A percentile compares a stretch with the other conserved stretches of the same genome.
Conservation (phyloP, 2,113 vertebrate genomes). For the Rhipidura dahli region DNA sequence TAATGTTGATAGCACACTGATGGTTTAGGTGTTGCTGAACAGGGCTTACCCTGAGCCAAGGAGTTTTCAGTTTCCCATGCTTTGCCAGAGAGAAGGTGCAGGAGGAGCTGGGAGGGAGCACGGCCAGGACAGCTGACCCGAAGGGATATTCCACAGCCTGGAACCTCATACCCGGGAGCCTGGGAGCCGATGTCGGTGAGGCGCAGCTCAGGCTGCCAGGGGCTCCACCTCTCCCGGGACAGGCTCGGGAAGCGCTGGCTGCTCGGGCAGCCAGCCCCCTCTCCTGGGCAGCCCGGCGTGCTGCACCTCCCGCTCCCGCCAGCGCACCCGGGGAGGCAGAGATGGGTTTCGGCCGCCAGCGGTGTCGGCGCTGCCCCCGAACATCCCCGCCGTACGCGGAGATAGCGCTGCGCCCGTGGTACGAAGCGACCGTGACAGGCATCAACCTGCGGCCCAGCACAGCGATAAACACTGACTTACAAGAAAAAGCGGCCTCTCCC, state of each 20-base stretch:
- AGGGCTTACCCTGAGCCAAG: background rate
- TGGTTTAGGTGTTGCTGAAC: background rate
- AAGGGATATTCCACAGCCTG: rapidly evolving
- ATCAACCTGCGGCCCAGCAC: background rate
- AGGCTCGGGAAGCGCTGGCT: too few relatives aligned
- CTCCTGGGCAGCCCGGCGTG: background rate
- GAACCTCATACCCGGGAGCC: rapidly evolving
- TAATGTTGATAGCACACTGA: background rate
- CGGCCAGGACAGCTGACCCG: background rate
- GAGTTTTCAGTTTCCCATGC: background rate
- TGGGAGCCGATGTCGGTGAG: background rate
- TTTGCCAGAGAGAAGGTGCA: background rate
- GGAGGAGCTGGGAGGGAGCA: background rate
- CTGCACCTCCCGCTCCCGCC: background rate
- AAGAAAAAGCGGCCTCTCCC: background rate
- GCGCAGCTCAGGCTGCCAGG: too few relatives aligned
- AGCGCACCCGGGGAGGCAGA: rapidly evolving
- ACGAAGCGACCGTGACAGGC: background rate
- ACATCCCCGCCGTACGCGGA: rapidly evolving
- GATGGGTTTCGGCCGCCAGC: rapidly evolving
- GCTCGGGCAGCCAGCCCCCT: background rate
- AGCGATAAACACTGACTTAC: background rate
- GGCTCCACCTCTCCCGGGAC: background rate
- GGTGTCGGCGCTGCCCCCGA: rapidly evolving
- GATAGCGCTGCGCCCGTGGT: too few relatives aligned